Conservation (phyloP, 1,140 invertebrate genomes). For the Hypothenemus hampei region DNA sequence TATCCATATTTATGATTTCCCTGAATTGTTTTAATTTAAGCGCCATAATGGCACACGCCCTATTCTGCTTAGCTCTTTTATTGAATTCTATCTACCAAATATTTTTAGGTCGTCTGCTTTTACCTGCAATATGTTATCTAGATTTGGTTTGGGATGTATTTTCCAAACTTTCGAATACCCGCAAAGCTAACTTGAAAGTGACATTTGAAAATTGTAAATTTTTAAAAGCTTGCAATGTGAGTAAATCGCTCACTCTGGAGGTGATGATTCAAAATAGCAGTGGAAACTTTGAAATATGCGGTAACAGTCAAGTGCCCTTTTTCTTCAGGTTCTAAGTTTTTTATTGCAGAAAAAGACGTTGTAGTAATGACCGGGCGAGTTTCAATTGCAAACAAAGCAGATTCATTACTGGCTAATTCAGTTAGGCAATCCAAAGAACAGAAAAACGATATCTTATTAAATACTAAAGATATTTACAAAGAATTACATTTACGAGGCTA, state of each 20-base stretch:
- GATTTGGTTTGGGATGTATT: conserved; percentile 85
- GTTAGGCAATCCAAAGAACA: conserved; percentile 29
- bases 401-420: neutral
- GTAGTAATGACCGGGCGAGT: conserved; percentile 68
- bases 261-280: conserved; percentile 77
- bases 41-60: no score
- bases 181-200: conserved; percentile 69
- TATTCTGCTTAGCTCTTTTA: no score
- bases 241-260: conserved; percentile 69
- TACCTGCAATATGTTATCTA: conserved; percentile 85
- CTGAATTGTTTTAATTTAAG: no score
- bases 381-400: conserved; percentile 36
- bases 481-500: conserved; percentile 87
- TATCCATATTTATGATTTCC: no score
- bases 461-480: conserved; percentile 81
- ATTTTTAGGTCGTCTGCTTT: conserved; percentile 66
- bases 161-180: conserved; percentile 63
- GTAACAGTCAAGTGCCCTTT: conserved; percentile 74
- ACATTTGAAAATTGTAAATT: conserved; percentile 85
- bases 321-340: conserved; percentile 46
- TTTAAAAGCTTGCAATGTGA: conserved; percentile 70
- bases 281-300: conserved; percentile 69
- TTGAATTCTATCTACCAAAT: no score
- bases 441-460: conserved; percentile 9
- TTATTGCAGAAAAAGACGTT: conserved; percentile 46